Percentiles rank a stretch among this genome's conserved stretches.
These are phyloP conservation scores for Salarias fasciatus DNA, from an alignment of 2,797 vertebrate genomes.

Conservation along the genomic window DNA sequence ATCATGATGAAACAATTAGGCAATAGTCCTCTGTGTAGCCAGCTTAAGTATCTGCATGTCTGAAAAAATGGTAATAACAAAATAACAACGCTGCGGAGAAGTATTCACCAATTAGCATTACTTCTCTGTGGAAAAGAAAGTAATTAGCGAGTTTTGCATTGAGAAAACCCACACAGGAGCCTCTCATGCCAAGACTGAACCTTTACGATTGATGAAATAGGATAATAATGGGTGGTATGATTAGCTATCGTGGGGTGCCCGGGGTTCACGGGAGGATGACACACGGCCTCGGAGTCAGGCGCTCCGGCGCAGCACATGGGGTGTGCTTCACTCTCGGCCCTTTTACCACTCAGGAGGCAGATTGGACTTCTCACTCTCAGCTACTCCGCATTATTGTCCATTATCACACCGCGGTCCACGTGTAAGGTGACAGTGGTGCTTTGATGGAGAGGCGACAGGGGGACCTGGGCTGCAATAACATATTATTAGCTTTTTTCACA, in stretches of 20 bases:
- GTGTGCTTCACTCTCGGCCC: slow-evolving; percentile 64
- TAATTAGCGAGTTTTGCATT: slow-evolving; percentile 45
- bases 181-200: slow-evolving; percentile 22
- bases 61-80: slow-evolving; percentile 58
- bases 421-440: slow-evolving; percentile 82
- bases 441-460: slow-evolving; percentile 84
- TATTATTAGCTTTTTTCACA: slow-evolving; percentile 87
- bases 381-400: slow-evolving; percentile 85
- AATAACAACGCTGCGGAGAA: slow-evolving; percentile 61
- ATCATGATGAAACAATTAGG: slow-evolving; percentile 82
- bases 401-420: slow-evolving; percentile 81
- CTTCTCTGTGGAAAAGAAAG: slow-evolving; percentile 43
- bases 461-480: slow-evolving; percentile 85
- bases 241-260: slow-evolving; percentile 30
- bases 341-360: slow-evolving; percentile 79
- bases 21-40: slow-evolving; percentile 64
- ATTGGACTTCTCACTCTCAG: slow-evolving; percentile 81
- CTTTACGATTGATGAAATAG: slow-evolving; percentile 45
- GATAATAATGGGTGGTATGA: slow-evolving; percentile 45
- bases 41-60: slow-evolving; percentile 50
- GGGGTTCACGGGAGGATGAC: slow-evolving; percentile 53
- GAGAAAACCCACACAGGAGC: slow-evolving; percentile 19
- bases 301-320: slow-evolving; percentile 58
- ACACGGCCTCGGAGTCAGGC: slow-evolving; percentile 48
- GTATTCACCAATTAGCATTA: slow-evolving; percentile 48